Percentiles rank a stretch among this genome's conserved stretches.
phyloP scores from a whole-genome alignment of 2,797 vertebrate species.

The Lycodopsis pacificus region DNA sequence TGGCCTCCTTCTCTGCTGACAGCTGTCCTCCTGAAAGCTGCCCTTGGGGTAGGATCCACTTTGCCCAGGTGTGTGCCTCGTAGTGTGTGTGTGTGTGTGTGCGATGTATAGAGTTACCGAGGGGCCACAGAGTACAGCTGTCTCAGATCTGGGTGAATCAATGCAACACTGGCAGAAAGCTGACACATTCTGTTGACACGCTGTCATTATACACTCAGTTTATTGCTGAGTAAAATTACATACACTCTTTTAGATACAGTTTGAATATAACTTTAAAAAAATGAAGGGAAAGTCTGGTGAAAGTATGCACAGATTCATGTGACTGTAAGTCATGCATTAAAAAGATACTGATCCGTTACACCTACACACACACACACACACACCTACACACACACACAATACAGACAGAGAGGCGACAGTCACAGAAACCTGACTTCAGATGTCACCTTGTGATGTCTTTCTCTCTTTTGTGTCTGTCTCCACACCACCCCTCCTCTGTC shows the following conservation, averaged over 20 bases:
- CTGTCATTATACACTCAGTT: conserved; percentile 43
- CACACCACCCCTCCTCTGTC: background rate
- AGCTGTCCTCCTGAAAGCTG: conserved; percentile 52
- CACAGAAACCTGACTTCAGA: conserved; percentile 62
- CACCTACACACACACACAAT: background rate
- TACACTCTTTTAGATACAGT: conserved; percentile 1
- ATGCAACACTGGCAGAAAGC: conserved; percentile 59
- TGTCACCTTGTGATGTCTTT: conserved; percentile 62
- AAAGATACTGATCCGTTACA: background rate
- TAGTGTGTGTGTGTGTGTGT: conserved; percentile 20
- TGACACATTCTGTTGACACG: conserved; percentile 64
- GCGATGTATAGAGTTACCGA: conserved; percentile 65
- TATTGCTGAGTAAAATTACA: conserved; percentile 21
- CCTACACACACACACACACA: background rate
- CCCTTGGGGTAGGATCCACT: conserved; percentile 60
- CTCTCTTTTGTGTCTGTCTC: conserved; percentile 43
- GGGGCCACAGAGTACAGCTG: conserved; percentile 64
- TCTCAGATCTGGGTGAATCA: conserved; percentile 65
- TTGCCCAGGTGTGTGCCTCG: conserved; percentile 67
- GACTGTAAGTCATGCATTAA: background rate
- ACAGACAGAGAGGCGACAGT: conserved; percentile 54
- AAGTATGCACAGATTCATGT: background rate
- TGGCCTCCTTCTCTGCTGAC: conserved; percentile 33
- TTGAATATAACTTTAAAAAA: background rate
- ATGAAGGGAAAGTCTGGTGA: background rate